Evolutionary conservation across 1,140 invertebrate species (phyloP).

Genomic region (Diuraphis noxia): DNA sequence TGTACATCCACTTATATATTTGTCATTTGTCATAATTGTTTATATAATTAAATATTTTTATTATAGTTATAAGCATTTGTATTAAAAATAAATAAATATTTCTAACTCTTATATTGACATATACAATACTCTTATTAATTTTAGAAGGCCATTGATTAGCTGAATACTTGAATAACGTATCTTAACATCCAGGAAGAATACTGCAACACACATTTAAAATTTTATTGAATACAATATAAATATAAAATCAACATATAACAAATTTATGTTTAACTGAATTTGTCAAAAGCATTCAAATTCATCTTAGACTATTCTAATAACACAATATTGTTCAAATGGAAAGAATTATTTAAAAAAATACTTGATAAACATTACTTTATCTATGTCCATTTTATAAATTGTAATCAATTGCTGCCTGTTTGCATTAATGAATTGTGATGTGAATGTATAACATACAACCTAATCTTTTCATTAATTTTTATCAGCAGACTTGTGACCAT

Average conservation of each 20-base stretch:
- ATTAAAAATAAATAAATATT: conserved; percentile 19
- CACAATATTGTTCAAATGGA: neutral
- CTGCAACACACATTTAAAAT: conserved; percentile 6
- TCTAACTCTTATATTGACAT: conserved; percentile 8
- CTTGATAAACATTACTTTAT: neutral
- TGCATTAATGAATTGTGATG: neutral
- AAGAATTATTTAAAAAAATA: neutral
- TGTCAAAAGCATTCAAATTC: neutral
- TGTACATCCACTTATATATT: neutral
- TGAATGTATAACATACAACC: neutral
- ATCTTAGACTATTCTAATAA: neutral
- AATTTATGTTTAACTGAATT: neutral
- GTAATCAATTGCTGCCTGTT: neutral
- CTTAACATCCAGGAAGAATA: conserved; percentile 32
- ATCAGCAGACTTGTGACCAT: neutral
- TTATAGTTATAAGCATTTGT: conserved; percentile 5
- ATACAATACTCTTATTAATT: neutral
- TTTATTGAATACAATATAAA: neutral
- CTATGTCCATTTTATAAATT: neutral
- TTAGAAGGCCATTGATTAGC: neutral
- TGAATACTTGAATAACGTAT: neutral
- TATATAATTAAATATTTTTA: neutral
- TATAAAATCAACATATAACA: neutral
- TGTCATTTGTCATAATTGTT: neutral
- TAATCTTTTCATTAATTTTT: neutral